These are phyloP conservation scores for Labeo catla DNA, from an alignment of 2,113 vertebrate genomes.

Conservation along the genomic window DNA sequence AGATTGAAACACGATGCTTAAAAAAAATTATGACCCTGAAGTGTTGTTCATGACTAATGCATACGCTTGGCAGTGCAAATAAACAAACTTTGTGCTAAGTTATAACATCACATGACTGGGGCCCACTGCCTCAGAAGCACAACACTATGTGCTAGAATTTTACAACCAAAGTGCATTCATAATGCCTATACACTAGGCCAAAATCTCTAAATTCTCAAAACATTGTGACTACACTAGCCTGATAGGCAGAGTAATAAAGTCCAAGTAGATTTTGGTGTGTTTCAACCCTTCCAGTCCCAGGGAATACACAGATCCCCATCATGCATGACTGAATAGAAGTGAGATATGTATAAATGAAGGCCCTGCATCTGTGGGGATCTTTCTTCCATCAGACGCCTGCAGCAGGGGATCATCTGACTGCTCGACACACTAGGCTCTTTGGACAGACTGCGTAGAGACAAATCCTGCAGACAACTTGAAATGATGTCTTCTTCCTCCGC, in stretches of 20 bases:
- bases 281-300: constrained; percentile 92
- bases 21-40: not conserved
- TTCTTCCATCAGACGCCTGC: constrained; percentile 81
- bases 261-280: not conserved
- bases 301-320: constrained; percentile 95
- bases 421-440: constrained; percentile 91
- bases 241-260: not conserved
- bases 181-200: constrained; percentile 9
- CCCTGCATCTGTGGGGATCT: constrained; percentile 78
- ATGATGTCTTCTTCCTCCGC: constrained; percentile 79
- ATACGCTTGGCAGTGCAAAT: not conserved
- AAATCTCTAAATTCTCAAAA: not conserved
- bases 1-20: not conserved
- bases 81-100: not conserved
- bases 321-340: constrained; percentile 94
- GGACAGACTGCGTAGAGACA: constrained; percentile 83
- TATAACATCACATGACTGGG: not conserved
- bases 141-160: not conserved
- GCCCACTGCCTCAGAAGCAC: not conserved
- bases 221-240: not conserved
- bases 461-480: constrained; percentile 72
- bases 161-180: constrained; percentile 32
- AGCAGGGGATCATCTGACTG: constrained; percentile 88
- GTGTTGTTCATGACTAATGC: not conserved
- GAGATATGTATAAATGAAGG: constrained; percentile 86